Conservation (phyloP, 1,140 invertebrate species). For the Trichogramma pretiosum region DNA sequence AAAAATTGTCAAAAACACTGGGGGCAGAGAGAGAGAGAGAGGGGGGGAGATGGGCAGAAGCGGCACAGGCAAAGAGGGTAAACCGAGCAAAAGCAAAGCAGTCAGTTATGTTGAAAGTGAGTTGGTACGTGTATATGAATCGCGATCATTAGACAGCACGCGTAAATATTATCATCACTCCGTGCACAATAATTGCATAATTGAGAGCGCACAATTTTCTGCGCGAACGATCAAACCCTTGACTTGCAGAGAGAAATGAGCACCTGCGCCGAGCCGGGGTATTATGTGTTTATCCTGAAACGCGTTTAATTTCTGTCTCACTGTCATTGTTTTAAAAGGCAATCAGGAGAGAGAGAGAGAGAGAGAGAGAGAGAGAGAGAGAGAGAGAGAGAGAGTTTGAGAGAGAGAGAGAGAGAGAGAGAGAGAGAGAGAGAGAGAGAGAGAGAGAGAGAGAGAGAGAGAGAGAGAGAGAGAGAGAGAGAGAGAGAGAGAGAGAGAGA, state of each 20-base stretch:
- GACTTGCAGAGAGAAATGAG: no score
- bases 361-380: neutral
- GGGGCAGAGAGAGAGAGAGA: neutral
- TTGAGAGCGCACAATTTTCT: conserved; percentile 46
- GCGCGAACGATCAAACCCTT: conserved; percentile 40
- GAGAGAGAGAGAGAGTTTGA: neutral
- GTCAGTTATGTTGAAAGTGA: no score
- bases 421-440: no score
- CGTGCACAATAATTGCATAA: conserved; percentile 43
- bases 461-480: no score
- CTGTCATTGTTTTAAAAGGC: conserved; percentile 9
- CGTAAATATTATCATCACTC: conserved; percentile 46
- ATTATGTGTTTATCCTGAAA: no score
- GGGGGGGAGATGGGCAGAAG: conserved; percentile 8
- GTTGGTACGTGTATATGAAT: no score
- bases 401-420: no score
- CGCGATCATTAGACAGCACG: conserved; percentile 38
- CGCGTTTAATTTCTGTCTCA: conserved; percentile 3
- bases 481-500: no score
- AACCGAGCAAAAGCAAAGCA: no score
- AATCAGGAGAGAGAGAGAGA: no score
- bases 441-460: no score
- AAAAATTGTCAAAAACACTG: conserved; percentile 43
- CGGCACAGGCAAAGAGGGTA: no score
- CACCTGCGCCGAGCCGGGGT: neutral